A percentile compares a stretch with the other conserved stretches of the same genome.
Conservation (phyloP, 2,888 invertebrate species). For the Scaptomyza flava region DNA sequence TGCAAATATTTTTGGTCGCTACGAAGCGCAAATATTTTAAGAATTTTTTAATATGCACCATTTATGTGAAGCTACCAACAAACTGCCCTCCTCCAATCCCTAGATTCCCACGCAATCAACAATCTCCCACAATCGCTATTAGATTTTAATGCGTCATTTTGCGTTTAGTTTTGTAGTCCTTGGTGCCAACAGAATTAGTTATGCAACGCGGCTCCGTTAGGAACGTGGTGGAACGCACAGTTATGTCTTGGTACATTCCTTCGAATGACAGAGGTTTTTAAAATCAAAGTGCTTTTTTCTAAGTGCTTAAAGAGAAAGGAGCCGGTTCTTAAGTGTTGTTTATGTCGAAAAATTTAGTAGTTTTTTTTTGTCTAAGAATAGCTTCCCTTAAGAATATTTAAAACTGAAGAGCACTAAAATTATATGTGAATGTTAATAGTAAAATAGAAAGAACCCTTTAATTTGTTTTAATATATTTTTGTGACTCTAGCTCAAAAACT, state of each 20-base stretch:
- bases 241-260: constrained; percentile 23
- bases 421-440: too few species aligned
- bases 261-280: constrained; percentile 10
- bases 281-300: constrained; percentile 31
- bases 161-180: constrained; percentile 37
- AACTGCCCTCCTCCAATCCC: neutral
- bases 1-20: constrained; percentile 71
- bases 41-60: constrained; percentile 80
- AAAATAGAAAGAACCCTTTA: too few species aligned
- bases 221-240: constrained; percentile 24
- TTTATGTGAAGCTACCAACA: constrained; percentile 52
- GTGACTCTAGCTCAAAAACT: too few species aligned
- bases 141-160: constrained; percentile 51
- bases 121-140: neutral
- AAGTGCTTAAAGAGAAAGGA: neutral
- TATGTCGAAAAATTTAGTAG: neutral
- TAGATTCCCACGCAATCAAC: neutral
- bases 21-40: constrained; percentile 61
- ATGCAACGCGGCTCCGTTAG: constrained; percentile 33
- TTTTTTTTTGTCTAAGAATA: too few species aligned
- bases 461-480: too few species aligned
- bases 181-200: constrained; percentile 43
- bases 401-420: too few species aligned
- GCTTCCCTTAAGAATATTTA: too few species aligned
- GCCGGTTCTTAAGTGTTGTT: neutral